phyloP scores from a whole-genome alignment of 2,113 vertebrate genomes.

The Smithornis capensis region DNA sequence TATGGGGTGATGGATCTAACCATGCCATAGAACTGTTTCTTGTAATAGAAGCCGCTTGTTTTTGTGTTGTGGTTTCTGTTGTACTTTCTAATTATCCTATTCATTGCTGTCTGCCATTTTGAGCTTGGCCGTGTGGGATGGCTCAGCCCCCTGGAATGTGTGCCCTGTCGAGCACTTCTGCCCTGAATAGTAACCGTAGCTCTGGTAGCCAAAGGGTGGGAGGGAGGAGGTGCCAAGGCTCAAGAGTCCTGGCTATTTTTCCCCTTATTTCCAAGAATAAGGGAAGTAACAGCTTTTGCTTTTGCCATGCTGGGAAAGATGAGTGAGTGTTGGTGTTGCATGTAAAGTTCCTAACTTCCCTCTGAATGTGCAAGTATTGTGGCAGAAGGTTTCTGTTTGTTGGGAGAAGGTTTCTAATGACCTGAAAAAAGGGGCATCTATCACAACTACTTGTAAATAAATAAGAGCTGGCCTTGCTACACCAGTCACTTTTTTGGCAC shows the following conservation, averaged over 20 bases:
- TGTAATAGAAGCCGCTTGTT: constrained; percentile 35
- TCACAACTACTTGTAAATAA: not conserved
- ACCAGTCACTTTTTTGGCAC: not conserved
- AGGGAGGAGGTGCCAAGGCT: constrained; percentile 10
- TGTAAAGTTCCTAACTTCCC: not conserved
- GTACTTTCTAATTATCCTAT: constrained; percentile 39
- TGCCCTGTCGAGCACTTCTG: not conserved
- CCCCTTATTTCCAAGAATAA: constrained; percentile 22
- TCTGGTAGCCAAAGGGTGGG: not conserved
- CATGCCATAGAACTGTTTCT: constrained; percentile 5
- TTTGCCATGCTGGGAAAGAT: not conserved
- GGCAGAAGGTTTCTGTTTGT: not conserved
- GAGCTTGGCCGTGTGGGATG: not conserved
- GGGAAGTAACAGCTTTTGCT: not conserved
- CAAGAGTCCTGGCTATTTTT: not conserved
- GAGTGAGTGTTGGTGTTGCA: not conserved
- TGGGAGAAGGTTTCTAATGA: not conserved
- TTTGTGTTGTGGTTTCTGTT: constrained; percentile 27
- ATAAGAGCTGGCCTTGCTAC: not conserved
- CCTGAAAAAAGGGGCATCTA: not conserved
- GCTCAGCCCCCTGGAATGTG: constrained; percentile 27
- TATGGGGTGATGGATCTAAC: constrained; percentile 40
- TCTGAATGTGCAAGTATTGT: not conserved
- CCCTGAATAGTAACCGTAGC: not conserved
- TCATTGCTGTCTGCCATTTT: constrained; percentile 57